phyloP scores from a whole-genome alignment of 2,888 invertebrate genomes.

The Amphipoea lucens region DNA sequence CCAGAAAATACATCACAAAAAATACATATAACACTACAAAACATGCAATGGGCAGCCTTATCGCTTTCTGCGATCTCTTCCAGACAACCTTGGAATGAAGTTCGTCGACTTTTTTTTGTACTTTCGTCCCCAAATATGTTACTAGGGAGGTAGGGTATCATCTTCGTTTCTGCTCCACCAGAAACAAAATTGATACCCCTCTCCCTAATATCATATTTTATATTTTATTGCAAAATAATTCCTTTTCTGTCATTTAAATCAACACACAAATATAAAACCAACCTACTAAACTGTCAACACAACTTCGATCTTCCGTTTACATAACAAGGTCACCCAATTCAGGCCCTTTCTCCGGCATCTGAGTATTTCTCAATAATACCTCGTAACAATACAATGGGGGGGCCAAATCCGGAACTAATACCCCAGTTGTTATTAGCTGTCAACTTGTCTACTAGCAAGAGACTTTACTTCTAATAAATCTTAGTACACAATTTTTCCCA shows the following conservation, averaged over 20 bases:
- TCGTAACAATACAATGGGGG: conserved; percentile 61
- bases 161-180: not conserved
- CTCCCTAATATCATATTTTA: not conserved
- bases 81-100: not conserved
- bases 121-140: not conserved
- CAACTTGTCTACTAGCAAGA: conserved; percentile 71
- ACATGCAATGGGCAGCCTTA: not conserved
- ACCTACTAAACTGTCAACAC: conserved; percentile 2
- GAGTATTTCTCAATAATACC: conserved; percentile 59
- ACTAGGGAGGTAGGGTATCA: not conserved
- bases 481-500: conserved; percentile 49
- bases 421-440: conserved; percentile 74
- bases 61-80: not conserved
- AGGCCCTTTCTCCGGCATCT: conserved; percentile 13
- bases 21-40: not conserved
- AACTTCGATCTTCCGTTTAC: conserved; percentile 17
- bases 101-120: not conserved
- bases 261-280: not conserved
- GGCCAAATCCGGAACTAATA: conserved; percentile 70
- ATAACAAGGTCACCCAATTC: conserved; percentile 36
- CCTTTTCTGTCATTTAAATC: not conserved
- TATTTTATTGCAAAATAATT: not conserved
- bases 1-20: not conserved
- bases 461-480: conserved; percentile 68
- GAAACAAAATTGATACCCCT: not conserved